Conservation (phyloP, 2,888 invertebrate species). For the Spodoptera littoralis region DNA sequence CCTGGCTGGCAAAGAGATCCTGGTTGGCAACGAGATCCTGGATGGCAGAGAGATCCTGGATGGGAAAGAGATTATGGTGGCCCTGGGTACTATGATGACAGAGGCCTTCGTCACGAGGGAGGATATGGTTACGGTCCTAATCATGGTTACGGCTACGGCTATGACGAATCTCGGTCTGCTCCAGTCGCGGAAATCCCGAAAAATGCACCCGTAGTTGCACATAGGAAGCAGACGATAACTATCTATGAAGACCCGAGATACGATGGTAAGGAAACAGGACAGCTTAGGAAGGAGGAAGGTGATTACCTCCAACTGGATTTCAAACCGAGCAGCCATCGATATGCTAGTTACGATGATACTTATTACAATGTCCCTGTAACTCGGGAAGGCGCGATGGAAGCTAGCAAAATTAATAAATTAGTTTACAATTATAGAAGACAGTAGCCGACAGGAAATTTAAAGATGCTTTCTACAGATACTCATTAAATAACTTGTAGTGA, state of each 20-base stretch:
- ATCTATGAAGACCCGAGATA: constrained; percentile 87
- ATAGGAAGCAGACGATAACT: constrained; percentile 85
- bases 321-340: constrained; percentile 83
- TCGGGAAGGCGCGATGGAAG: constrained; percentile 75
- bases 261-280: constrained; percentile 77
- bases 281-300: constrained; percentile 78
- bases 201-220: constrained; percentile 80
- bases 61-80: constrained; percentile 79
- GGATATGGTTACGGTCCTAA: constrained; percentile 80
- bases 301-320: constrained; percentile 82
- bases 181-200: constrained; percentile 77
- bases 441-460: constrained; percentile 51
- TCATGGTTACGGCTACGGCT: constrained; percentile 81
- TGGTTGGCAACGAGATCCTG: constrained; percentile 64
- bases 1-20: constrained; percentile 63
- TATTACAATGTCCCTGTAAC: constrained; percentile 74
- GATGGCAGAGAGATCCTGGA: constrained; percentile 66
- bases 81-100: constrained; percentile 81
- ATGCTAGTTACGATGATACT: constrained; percentile 82
- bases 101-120: constrained; percentile 79
- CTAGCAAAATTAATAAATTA: constrained; percentile 85
- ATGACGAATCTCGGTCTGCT: constrained; percentile 76
- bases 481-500: constrained; percentile 50
- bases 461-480: constrained; percentile 71
- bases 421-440: constrained; percentile 86